Evolutionary conservation across 1,140 invertebrate genomes (phyloP).

Genomic region (Drosophila athabasca): DNA sequence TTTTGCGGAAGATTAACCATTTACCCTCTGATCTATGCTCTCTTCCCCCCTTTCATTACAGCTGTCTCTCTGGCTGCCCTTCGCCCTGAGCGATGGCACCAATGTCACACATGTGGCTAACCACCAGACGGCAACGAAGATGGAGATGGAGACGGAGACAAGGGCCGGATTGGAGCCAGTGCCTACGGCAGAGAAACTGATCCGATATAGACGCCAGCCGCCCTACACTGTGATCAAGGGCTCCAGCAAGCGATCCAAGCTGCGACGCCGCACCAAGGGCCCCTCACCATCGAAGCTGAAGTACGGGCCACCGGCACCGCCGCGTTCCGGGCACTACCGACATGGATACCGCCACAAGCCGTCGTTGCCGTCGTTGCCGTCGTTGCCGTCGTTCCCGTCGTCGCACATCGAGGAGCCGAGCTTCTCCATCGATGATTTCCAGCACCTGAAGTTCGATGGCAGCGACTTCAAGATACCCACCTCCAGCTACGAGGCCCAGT

Average conservation of each 20-base stretch:
- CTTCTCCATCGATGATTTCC: constrained; percentile 65
- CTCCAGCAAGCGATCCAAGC: constrained; percentile 49
- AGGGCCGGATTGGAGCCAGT: constrained; percentile 7
- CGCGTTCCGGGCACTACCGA: constrained; percentile 18
- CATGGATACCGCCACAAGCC: constrained; percentile 51
- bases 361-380: constrained; percentile 27
- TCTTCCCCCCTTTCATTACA: constrained; percentile 4
- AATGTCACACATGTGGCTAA: constrained; percentile 22
- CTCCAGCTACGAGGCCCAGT: constrained; percentile 71
- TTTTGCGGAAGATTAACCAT: constrained; percentile 55
- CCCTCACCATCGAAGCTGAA: constrained; percentile 58
- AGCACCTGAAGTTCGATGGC: constrained; percentile 71
- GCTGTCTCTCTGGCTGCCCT: constrained; percentile 46
- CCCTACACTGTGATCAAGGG: constrained; percentile 25
- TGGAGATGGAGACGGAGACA: not conserved
- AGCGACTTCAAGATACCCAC: constrained; percentile 66
- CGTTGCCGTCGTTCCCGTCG: constrained; percentile 33
- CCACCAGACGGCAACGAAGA: not conserved
- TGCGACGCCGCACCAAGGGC: constrained; percentile 55
- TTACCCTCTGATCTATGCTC: constrained; percentile 21
- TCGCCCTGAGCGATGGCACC: constrained; percentile 24
- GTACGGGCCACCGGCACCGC: constrained; percentile 62
- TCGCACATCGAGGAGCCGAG: constrained; percentile 55
- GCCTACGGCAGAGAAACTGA: constrained; percentile 60
- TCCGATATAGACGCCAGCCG: constrained; percentile 66